Base-by-base conservation (phyloP, 2,797 vertebrate species). In the Heteromormyrus szaboi region DNA sequence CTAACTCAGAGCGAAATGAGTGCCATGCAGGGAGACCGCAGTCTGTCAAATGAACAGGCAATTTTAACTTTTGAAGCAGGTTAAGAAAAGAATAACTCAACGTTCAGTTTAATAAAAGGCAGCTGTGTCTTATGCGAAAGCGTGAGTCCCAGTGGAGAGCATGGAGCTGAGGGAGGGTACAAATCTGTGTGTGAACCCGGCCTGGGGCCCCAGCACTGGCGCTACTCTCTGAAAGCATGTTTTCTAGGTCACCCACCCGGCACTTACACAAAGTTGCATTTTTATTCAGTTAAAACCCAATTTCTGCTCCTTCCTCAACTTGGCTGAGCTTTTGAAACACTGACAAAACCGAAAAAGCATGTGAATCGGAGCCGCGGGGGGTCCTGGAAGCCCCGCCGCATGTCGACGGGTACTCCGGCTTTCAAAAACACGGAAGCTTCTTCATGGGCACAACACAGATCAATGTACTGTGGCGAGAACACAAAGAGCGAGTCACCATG, bases 341-440 rank as follows among this genome's bases (percentile, higher is more conserved):
- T 25, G 46, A 87, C 41, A 76, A 87, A 19, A 59, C 17, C 9
- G 81, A 89, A 50, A 84, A 25, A 46, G 62, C 14, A 50, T 14
- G 19, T 85, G 85, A 87, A 87, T 89, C 81, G 59, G 62, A 88
- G 51, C 91, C 48, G 85, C 85, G 59, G 90, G 89, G 54, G 89
- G 89, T 88, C 76, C 51, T 41, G 87, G 90, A 89, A 91, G 90
- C 91, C 92, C 90, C 89, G 89, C 91, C 92, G 93, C 91, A 72
- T 88, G 90, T 92, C 93, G 94, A 93, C 89, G 90, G 89, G 93
- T 2, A 93, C 93, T 93, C 91, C 94, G 93, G 93, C 93, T 93
- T 90, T 91, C 90, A 76, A 83, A 51, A 90, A 59, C 11, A 37
- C 4, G 59, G 53, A 89, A 88, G 92, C 91, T 90, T 91, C 90